Evolutionary conservation across 2,797 vertebrate genomes (phyloP).

Genomic region (Enteromius thamalakanensis): DNA sequence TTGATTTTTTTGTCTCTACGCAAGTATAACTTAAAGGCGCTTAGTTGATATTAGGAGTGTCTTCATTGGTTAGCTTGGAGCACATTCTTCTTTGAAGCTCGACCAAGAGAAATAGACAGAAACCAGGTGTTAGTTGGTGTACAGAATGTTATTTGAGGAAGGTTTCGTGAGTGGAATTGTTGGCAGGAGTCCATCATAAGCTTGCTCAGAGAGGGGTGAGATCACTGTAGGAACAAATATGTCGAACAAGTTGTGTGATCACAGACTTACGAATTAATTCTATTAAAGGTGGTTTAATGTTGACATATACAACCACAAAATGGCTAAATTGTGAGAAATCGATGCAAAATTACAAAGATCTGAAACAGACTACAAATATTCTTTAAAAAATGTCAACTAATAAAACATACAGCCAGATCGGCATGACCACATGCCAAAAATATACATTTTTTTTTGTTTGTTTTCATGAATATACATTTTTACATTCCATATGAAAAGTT

Average conservation of each 20-base stretch:
- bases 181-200: slow-evolving; percentile 45
- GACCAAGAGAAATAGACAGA: slow-evolving; percentile 42
- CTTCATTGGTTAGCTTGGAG: slow-evolving; percentile 39
- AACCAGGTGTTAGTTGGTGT: slow-evolving; percentile 47
- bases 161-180: slow-evolving; percentile 48
- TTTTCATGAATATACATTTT: slow-evolving; percentile 68
- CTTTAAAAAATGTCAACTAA: slow-evolving; percentile 44
- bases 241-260: neutral
- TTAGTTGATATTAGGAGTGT: neutral
- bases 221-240: neutral
- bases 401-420: slow-evolving; percentile 63
- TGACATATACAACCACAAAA: slow-evolving; percentile 45
- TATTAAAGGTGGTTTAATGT: slow-evolving; percentile 39
- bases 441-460: slow-evolving; percentile 51
- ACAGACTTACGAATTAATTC: slow-evolving; percentile 23
- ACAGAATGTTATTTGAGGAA: slow-evolving; percentile 54
- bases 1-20: neutral
- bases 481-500: slow-evolving; percentile 66
- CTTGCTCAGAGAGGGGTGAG: slow-evolving; percentile 22
- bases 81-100: slow-evolving; percentile 48
- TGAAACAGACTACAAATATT: slow-evolving; percentile 38
- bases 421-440: slow-evolving; percentile 62
- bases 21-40: neutral
- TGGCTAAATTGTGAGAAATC: slow-evolving; percentile 36
- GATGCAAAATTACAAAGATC: slow-evolving; percentile 19